Base-by-base conservation (phyloP, 2,797 vertebrate genomes). In the Phalloptychus januarius region DNA sequence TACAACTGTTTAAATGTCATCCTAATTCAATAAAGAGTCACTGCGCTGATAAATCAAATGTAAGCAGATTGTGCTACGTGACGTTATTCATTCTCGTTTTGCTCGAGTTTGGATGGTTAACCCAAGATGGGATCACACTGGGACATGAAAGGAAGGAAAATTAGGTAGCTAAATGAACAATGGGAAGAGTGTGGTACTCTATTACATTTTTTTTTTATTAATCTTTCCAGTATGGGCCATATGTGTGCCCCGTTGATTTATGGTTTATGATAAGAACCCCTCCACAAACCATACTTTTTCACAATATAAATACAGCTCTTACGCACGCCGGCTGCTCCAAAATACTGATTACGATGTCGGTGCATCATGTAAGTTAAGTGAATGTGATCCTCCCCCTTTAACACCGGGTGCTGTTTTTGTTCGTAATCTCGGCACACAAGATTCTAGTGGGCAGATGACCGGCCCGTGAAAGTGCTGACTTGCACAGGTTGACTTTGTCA, bases 341-440 rank as follows among this genome's bases (percentile, higher is more conserved):
- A 92, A 91, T 88, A 91, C 80, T 87, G 90, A 93, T 93, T 85
- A 80, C 71, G 61, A 83, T 83, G 83, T 88, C 90, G 77, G 79
- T 79, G 75, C 78, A 87, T 87, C 77, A 86, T 83, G 75, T 28
- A 58, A 72, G 7, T 4, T 38, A 79, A 85, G 80, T 79, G 69
- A 65, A 74, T 83, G 70, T 74, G 48, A 45, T 84, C 69, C 75
- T 81, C 83, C 72, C 73, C 61, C 81, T 45, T 28, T 28, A 71
- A 45, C 42, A 16, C 1, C 16, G 5, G 25, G n/a, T 42, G 3
- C 23, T 71, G 42, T 28, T 70, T 42, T 42, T 28, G 10, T 44
- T 70, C 13, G 78, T 76, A 73, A 67, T 78, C 48, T 85, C 46
- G 2, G 44, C 38, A 63, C 74, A 61, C 75, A 73, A 77, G 50